phyloP scores from a whole-genome alignment of 2,113 vertebrate species.

The Campylomormyrus tamandua region DNA sequence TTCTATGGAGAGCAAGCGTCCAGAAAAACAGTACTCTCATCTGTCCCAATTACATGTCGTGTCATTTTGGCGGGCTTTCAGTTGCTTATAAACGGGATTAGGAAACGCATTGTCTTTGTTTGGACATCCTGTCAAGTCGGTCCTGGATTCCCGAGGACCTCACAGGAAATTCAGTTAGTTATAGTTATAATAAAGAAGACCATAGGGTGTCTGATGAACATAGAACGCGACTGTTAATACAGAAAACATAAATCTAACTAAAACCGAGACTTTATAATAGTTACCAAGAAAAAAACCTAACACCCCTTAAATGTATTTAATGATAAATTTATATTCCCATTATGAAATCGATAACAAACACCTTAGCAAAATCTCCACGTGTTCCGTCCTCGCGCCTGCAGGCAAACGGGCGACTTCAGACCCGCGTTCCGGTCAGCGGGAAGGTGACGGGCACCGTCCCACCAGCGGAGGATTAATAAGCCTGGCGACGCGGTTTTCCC shows the following conservation, averaged over 20 bases:
- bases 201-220: not conserved
- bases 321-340: not conserved
- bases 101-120: not conserved
- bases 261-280: not conserved
- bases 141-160: not conserved
- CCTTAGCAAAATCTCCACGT: not conserved
- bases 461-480: not conserved
- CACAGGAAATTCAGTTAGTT: not conserved
- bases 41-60: not conserved
- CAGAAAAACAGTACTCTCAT: conserved; percentile 11
- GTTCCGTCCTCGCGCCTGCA: not conserved
- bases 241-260: not conserved
- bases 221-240: not conserved
- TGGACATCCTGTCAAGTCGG: not conserved
- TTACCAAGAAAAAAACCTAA: not conserved
- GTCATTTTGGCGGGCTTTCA: not conserved
- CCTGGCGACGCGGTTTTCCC: not conserved
- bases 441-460: not conserved
- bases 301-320: not conserved
- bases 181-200: not conserved
- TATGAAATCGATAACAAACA: not conserved
- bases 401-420: not conserved
- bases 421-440: not conserved
- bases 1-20: conserved; percentile 38
- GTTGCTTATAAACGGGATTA: not conserved